Percentiles rank a stretch among this genome's conserved stretches.
These are phyloP conservation scores for Cassiopea andromeda DNA, from an alignment of 30 jellyfish, hydroid and myxozoan genomes.

Conservation along the genomic window DNA sequence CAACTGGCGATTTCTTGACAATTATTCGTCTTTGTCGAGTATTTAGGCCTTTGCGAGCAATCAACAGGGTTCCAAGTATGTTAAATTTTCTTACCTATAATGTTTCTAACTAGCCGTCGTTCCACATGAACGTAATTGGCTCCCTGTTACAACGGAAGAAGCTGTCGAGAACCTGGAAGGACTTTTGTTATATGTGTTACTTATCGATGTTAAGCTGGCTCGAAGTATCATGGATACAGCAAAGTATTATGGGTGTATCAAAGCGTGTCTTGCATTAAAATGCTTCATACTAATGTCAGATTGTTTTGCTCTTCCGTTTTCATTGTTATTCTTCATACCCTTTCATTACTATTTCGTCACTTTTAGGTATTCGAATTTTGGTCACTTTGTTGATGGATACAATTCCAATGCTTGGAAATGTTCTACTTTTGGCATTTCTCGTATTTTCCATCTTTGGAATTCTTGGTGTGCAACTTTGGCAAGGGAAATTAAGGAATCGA, in stretches of 20 bases:
- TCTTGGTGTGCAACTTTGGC: slow-evolving; percentile 92
- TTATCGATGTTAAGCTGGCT: too few relatives aligned
- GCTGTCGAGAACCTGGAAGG: too few relatives aligned
- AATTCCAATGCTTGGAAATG: slow-evolving; percentile 96
- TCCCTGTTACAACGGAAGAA: too few relatives aligned
- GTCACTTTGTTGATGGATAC: slow-evolving; percentile 93
- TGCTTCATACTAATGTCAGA: too few relatives aligned
- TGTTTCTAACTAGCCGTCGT: too few relatives aligned
- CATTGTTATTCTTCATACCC: neutral
- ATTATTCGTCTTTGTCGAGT: slow-evolving; percentile 84
- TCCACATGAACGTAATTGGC: too few relatives aligned
- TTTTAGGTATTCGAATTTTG: slow-evolving; percentile 84
- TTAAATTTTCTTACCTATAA: neutral
- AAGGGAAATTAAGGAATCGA: slow-evolving; percentile 89
- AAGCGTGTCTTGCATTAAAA: too few relatives aligned
- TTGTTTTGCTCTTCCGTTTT: neutral
- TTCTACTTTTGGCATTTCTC: slow-evolving; percentile 80
- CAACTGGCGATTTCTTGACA: slow-evolving; percentile 82
- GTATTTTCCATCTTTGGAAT: slow-evolving; percentile 91
- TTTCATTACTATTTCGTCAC: neutral
- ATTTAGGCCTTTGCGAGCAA: slow-evolving; percentile 90
- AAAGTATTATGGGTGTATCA: too few relatives aligned
- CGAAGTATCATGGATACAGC: too few relatives aligned
- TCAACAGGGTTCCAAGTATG: slow-evolving; percentile 97
- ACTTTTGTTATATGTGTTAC: too few relatives aligned